A percentile compares a stretch with the other conserved stretches of the same genome.
Evolutionary conservation across 1,140 invertebrate genomes (phyloP).

Genomic region (Lasioglossum albipes): DNA sequence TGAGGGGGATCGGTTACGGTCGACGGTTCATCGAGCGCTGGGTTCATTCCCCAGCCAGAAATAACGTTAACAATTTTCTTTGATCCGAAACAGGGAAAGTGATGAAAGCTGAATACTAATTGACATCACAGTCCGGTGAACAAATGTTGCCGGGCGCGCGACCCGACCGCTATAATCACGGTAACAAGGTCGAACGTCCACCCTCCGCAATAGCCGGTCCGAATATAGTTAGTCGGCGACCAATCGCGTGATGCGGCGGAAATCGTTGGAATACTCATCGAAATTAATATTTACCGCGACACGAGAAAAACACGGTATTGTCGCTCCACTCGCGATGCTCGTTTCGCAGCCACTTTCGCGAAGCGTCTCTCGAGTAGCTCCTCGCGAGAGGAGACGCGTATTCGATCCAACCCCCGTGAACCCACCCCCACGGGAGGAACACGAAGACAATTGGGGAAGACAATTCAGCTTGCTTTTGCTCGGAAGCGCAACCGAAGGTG

Average conservation of each 20-base stretch:
- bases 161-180: neutral
- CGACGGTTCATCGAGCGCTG: neutral
- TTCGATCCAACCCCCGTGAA: conserved; percentile 56
- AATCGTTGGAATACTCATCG: no score
- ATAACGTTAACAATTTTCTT: neutral
- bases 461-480: neutral
- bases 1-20: no score
- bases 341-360: conserved; percentile 56
- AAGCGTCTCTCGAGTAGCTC: conserved; percentile 36
- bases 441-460: neutral
- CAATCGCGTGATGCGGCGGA: neutral
- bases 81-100: neutral
- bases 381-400: conserved; percentile 36
- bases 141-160: neutral
- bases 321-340: conserved; percentile 56
- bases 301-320: conserved; percentile 20
- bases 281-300: neutral
- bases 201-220: neutral
- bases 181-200: neutral
- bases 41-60: neutral
- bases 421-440: neutral
- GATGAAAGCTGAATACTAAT: neutral
- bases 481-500: neutral
- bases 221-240: neutral
- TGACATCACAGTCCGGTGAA: neutral